Conservation (phyloP, 2,113 vertebrate species). For the Petroica traversi region DNA sequence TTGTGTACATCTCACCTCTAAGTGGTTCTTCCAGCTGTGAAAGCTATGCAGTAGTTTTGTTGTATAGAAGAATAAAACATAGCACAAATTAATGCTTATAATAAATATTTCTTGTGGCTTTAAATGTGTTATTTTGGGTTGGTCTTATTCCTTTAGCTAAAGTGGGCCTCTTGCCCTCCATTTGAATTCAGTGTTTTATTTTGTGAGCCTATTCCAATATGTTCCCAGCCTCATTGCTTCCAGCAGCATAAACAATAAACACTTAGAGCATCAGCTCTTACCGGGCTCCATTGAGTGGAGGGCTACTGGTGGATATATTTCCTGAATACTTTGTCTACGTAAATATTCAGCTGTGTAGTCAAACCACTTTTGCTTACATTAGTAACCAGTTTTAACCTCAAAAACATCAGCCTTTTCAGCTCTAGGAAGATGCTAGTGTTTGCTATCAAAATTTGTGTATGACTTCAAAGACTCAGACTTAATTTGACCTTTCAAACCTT, state of each 20-base stretch:
- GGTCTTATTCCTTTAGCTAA: slow-evolving; percentile 37
- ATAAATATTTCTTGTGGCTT: slow-evolving; percentile 53
- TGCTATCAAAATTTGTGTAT: not conserved
- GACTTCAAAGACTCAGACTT: slow-evolving; percentile 2
- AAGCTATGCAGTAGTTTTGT: slow-evolving; percentile 56
- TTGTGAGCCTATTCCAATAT: not conserved
- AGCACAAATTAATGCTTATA: slow-evolving; percentile 16
- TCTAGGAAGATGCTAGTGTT: slow-evolving; percentile 1
- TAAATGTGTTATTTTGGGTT: slow-evolving; percentile 33
- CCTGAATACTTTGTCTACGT: slow-evolving; percentile 14
- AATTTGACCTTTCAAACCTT: not conserved
- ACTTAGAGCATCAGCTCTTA: not conserved
- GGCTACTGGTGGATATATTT: not conserved
- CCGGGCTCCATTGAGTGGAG: not conserved
- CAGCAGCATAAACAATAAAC: slow-evolving; percentile 3
- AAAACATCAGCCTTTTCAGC: not conserved
- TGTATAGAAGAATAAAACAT: slow-evolving; percentile 35
- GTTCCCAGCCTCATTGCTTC: not conserved
- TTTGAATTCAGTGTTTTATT: not conserved
- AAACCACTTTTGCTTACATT: slow-evolving; percentile 25
- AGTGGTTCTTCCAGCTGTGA: slow-evolving; percentile 54
- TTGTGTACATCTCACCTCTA: slow-evolving; percentile 46
- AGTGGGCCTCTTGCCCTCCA: not conserved
- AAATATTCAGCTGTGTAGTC: slow-evolving; percentile 28
- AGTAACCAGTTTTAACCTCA: slow-evolving; percentile 11